Conservation (phyloP, 2,113 vertebrate species). For the Xenopus borealis region DNA sequence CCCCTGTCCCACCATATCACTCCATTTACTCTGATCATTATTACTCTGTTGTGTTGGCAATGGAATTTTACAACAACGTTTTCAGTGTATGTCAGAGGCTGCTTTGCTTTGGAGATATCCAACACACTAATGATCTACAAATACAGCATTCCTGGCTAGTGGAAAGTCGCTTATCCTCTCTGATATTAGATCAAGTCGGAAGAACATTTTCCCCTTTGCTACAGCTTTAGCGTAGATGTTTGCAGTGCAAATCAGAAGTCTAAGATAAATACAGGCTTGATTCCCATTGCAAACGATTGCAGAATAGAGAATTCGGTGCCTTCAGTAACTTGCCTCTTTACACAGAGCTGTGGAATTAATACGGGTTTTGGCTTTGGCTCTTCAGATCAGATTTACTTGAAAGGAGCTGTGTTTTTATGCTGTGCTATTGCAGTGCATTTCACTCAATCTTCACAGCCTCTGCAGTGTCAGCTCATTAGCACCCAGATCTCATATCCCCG, state of each 20-base stretch:
- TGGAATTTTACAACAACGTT: too few relatives aligned
- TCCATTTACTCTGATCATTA: too few relatives aligned
- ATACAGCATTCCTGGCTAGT: too few relatives aligned
- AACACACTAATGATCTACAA: too few relatives aligned
- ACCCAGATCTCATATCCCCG: slow-evolving; percentile 94
- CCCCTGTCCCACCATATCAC: too few relatives aligned
- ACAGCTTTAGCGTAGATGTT: too few relatives aligned
- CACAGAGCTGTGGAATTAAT: slow-evolving; percentile 41
- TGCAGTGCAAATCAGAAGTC: background rate
- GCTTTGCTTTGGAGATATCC: too few relatives aligned
- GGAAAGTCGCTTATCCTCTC: too few relatives aligned
- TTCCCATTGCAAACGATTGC: slow-evolving; percentile 1
- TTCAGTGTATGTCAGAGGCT: too few relatives aligned
- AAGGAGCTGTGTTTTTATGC: slow-evolving; percentile 54
- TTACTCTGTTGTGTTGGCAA: too few relatives aligned
- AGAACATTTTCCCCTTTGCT: too few relatives aligned
- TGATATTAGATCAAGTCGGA: too few relatives aligned
- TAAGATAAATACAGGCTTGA: background rate
- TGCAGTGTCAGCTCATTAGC: slow-evolving; percentile 98
- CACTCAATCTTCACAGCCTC: slow-evolving; percentile 79
- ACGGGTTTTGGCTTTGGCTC: slow-evolving; percentile 46
- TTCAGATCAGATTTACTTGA: slow-evolving; percentile 52
- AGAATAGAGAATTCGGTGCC: slow-evolving; percentile 1
- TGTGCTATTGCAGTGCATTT: slow-evolving; percentile 76
- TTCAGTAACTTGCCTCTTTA: slow-evolving; percentile 29